Evolutionary conservation across 2,888 invertebrate genomes (phyloP).

Genomic region (Oegoconia quadripuncta): DNA sequence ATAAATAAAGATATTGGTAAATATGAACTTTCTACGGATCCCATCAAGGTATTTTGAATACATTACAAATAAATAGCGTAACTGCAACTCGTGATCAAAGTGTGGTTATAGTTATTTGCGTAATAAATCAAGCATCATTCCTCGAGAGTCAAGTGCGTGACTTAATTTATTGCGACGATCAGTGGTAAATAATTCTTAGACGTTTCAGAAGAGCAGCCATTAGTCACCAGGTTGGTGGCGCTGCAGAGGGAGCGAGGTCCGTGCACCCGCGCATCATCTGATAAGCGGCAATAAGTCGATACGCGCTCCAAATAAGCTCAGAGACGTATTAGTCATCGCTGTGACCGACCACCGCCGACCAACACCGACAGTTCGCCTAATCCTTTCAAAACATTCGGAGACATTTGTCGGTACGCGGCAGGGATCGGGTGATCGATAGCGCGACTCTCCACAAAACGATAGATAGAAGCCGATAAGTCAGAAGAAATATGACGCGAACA

Average conservation of each 20-base stretch:
- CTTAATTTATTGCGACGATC: slow-evolving; percentile 66
- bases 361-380: slow-evolving; percentile 64
- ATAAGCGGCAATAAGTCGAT: slow-evolving; percentile 73
- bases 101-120: slow-evolving; percentile 49
- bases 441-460: slow-evolving; percentile 76
- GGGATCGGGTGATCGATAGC: slow-evolving; percentile 73
- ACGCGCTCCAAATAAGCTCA: slow-evolving; percentile 69
- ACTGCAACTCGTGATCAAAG: slow-evolving; percentile 50
- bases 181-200: slow-evolving; percentile 62
- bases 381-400: slow-evolving; percentile 76
- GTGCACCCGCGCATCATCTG: slow-evolving; percentile 54
- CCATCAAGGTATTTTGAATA: not conserved
- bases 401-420: slow-evolving; percentile 72
- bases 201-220: slow-evolving; percentile 57
- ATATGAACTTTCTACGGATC: too few relatives aligned
- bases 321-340: slow-evolving; percentile 62
- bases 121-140: slow-evolving; percentile 57
- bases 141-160: slow-evolving; percentile 59
- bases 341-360: slow-evolving; percentile 41
- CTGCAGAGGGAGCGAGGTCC: slow-evolving; percentile 29
- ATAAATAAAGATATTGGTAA: too few relatives aligned
- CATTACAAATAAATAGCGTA: slow-evolving; percentile 14
- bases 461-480: slow-evolving; percentile 78
- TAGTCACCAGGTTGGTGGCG: slow-evolving; percentile 49
- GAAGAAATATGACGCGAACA: slow-evolving; percentile 79